Evolutionary conservation across 2,888 invertebrate species (phyloP).

Genomic region (Mesoligia furuncula): DNA sequence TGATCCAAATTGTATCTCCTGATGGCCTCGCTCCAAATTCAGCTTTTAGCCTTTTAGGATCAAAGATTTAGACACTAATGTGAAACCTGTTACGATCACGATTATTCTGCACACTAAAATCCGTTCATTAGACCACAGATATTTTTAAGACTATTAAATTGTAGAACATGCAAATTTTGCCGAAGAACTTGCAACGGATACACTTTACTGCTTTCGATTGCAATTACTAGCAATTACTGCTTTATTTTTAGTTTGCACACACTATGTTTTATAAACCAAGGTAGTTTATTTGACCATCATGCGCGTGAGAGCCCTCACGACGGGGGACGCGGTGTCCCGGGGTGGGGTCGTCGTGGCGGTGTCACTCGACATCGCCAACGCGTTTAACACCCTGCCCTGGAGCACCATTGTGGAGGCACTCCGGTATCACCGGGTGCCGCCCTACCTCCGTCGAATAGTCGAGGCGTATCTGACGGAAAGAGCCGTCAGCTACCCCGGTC

Average conservation of each 20-base stretch:
- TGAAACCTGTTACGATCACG: constrained; percentile 52
- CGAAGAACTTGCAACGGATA: constrained; percentile 67
- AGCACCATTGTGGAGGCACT: too few relatives aligned
- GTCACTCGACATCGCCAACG: too few relatives aligned
- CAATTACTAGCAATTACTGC: constrained; percentile 64
- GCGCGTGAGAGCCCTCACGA: too few relatives aligned
- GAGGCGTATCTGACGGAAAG: too few relatives aligned
- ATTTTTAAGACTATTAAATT: constrained; percentile 42
- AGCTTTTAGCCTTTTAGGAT: constrained; percentile 16
- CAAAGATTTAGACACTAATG: constrained; percentile 39
- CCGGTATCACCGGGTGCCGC: too few relatives aligned
- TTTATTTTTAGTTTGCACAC: constrained; percentile 42
- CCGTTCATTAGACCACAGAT: constrained; percentile 59
- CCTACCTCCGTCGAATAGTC: too few relatives aligned
- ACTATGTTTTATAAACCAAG: background rate
- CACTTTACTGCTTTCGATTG: constrained; percentile 72
- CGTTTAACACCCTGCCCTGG: too few relatives aligned
- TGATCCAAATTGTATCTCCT: constrained; percentile 27
- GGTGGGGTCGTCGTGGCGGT: too few relatives aligned
- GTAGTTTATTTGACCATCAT: too few relatives aligned
- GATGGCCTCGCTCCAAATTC: constrained; percentile 37
- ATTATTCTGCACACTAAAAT: constrained; percentile 36
- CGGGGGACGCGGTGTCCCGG: too few relatives aligned
- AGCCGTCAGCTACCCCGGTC: too few relatives aligned
- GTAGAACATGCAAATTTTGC: constrained; percentile 54